These are phyloP conservation scores for Dendrophyllia cribrosa DNA, from an alignment of 64 coral and sea anemone species.

Conservation along the genomic window DNA sequence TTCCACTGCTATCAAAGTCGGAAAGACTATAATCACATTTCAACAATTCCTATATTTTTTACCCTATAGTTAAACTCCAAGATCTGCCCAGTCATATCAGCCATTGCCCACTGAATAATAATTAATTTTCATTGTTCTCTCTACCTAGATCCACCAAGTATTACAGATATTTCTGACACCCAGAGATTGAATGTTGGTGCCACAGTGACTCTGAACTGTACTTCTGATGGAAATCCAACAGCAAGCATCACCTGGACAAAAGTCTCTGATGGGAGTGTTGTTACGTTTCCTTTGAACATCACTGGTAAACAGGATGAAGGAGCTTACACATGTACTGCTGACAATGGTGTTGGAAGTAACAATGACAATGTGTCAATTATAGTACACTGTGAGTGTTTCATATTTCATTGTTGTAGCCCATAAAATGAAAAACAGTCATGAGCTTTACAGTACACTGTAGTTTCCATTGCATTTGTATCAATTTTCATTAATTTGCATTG, in stretches of 20 bases:
- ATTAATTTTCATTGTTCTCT: too few relatives aligned
- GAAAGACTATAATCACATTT: too few relatives aligned
- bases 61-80: too few relatives aligned
- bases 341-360: constrained; percentile 35
- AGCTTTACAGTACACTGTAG: too few relatives aligned
- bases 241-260: constrained; percentile 48
- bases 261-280: neutral
- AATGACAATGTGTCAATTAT: neutral
- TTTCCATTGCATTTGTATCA: too few relatives aligned
- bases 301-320: constrained; percentile 14
- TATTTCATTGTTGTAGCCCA: too few relatives aligned
- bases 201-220: neutral
- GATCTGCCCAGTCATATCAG: too few relatives aligned
- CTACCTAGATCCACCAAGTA: constrained; percentile 3
- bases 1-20: too few relatives aligned
- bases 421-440: too few relatives aligned
- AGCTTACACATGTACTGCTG: constrained; percentile 41
- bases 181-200: neutral
- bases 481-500: too few relatives aligned
- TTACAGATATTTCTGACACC: neutral
- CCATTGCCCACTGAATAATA: too few relatives aligned
- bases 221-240: constrained; percentile 24
- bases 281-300: neutral
- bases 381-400: constrained; percentile 37
- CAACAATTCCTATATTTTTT: too few relatives aligned